Evolutionary conservation across 2,797 vertebrate genomes (phyloP).

Genomic region (Podargus strigoides): DNA sequence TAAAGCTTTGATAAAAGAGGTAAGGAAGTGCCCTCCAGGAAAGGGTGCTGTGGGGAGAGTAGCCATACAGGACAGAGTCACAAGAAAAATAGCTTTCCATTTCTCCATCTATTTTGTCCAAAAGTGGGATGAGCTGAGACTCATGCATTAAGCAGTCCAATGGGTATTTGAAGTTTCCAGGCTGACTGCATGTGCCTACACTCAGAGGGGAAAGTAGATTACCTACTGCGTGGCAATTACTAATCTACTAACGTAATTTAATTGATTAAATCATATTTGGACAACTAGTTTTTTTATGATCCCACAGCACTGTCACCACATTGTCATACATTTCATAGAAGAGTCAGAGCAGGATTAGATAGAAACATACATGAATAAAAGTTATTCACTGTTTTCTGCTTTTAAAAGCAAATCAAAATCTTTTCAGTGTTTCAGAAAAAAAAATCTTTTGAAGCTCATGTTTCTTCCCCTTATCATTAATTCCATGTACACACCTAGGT

Average conservation of each 20-base stretch:
- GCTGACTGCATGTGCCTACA: neutral
- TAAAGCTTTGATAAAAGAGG: neutral
- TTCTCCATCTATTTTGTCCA: neutral
- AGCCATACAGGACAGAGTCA: neutral
- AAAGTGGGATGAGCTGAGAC: neutral
- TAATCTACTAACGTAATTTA: neutral
- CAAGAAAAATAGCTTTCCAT: neutral
- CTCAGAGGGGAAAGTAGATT: neutral
- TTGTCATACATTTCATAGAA: neutral
- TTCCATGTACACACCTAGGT: neutral
- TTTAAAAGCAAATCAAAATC: neutral
- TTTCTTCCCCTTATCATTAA: neutral
- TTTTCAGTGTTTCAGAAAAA: neutral
- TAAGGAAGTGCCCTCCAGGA: rapidly evolving
- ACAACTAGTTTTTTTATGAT: neutral
- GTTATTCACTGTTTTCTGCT: neutral
- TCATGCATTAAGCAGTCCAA: neutral
- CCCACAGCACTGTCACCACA: neutral
- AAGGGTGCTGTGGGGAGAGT: neutral
- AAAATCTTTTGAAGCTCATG: neutral
- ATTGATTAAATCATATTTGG: neutral
- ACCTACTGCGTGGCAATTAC: neutral
- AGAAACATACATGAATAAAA: neutral
- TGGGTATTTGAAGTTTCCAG: neutral
- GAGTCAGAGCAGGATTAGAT: neutral